phyloP scores from a whole-genome alignment of 2,888 invertebrate species.

The Crocallis elinguaria region DNA sequence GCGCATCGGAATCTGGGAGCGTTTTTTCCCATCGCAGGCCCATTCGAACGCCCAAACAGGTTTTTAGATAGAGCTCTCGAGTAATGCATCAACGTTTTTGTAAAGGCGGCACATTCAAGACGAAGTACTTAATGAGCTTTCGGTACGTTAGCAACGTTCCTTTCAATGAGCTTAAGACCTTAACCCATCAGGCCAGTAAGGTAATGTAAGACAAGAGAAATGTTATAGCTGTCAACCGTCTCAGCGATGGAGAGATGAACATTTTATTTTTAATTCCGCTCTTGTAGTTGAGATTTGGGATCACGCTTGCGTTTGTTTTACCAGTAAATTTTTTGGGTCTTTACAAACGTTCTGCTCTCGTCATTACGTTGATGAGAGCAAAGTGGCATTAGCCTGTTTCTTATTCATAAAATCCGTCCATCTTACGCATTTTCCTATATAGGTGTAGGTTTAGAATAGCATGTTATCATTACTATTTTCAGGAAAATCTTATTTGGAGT shows the following conservation, averaged over 20 bases:
- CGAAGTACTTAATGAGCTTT: slow-evolving; percentile 75
- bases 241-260: not conserved
- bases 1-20: slow-evolving; percentile 80
- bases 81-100: slow-evolving; percentile 84
- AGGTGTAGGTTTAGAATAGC: not conserved
- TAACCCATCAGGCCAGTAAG: slow-evolving; percentile 9
- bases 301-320: not conserved
- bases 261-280: not conserved
- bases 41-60: slow-evolving; percentile 79
- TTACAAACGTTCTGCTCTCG: not conserved
- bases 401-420: not conserved
- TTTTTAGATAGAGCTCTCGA: slow-evolving; percentile 81
- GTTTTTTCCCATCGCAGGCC: slow-evolving; percentile 76
- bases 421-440: not conserved
- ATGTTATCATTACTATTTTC: not conserved
- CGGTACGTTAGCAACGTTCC: slow-evolving; percentile 63
- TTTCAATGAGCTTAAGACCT: slow-evolving; percentile 60
- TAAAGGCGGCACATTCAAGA: slow-evolving; percentile 77
- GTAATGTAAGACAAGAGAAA: slow-evolving; percentile 7
- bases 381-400: not conserved
- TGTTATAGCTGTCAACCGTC: slow-evolving; percentile 8
- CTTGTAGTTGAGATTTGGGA: not conserved
- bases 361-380: not conserved
- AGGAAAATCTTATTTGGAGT: not conserved
- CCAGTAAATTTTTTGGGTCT: no score